Conservation (phyloP, 2,113 vertebrate species). For the Callithrix jacchus region DNA sequence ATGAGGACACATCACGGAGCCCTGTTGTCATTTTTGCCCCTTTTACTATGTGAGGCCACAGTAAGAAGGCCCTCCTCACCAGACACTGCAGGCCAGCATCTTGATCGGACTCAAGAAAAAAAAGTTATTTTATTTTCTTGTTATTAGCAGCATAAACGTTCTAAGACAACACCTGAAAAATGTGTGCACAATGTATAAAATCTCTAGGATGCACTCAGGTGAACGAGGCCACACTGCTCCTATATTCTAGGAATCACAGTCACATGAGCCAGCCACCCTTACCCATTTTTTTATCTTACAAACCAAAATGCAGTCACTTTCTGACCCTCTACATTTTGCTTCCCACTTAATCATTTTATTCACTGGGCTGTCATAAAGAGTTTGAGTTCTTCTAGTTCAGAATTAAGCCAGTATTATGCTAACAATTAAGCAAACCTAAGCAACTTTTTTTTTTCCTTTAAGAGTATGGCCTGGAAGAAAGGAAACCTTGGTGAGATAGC, state of each 20-base stretch:
- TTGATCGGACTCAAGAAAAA: not conserved
- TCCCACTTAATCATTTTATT: not conserved
- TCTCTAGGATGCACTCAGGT: not conserved
- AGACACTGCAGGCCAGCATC: not conserved
- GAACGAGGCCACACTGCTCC: not conserved
- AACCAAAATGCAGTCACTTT: not conserved
- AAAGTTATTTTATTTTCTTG: not conserved
- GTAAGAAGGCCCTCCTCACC: not conserved
- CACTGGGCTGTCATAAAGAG: not conserved
- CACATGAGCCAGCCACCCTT: not conserved
- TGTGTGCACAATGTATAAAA: too few species aligned
- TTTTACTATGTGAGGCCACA: not conserved
- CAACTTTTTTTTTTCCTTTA: not conserved
- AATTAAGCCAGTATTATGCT: not conserved
- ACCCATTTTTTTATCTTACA: not conserved
- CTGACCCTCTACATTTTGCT: not conserved
- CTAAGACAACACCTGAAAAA: not conserved
- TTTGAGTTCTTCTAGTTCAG: not conserved
- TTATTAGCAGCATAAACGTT: not conserved
- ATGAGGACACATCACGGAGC: not conserved
- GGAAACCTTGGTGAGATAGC: not conserved
- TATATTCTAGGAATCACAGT: not conserved
- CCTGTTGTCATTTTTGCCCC: not conserved
- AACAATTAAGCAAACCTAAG: not conserved
- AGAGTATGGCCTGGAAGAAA: not conserved